Evolutionary conservation across 2,113 vertebrate species (phyloP).

Genomic region (Corythaixoides concolor): DNA sequence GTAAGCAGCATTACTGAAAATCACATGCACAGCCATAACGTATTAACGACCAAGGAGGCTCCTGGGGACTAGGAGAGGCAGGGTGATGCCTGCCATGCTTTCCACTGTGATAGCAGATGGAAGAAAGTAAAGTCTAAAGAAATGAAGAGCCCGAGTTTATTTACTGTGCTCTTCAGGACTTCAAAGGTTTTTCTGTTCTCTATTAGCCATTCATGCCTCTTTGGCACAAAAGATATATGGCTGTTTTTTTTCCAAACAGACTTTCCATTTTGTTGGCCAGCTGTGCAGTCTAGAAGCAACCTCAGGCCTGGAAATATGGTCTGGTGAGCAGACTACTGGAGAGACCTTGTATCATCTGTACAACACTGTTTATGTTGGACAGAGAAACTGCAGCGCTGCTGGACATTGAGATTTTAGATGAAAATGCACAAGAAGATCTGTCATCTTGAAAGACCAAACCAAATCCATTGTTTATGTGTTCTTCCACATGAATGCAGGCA

Average conservation of each 20-base stretch:
- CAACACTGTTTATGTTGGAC: not conserved
- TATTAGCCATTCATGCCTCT: not conserved
- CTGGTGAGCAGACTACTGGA: not conserved
- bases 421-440: not conserved
- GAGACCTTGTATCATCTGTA: not conserved
- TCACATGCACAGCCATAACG: not conserved
- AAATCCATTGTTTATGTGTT: not conserved
- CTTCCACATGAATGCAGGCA: not conserved
- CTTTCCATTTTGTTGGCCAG: conserved; percentile 22
- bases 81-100: not conserved
- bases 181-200: not conserved
- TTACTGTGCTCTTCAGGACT: not conserved
- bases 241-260: not conserved
- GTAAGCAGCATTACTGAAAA: not conserved
- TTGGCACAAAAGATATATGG: not conserved
- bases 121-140: not conserved
- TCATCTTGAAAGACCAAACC: not conserved
- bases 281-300: not conserved
- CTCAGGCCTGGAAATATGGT: not conserved
- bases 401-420: not conserved
- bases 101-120: not conserved
- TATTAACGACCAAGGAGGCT: not conserved
- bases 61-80: not conserved
- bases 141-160: not conserved
- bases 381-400: not conserved